Base-by-base conservation (phyloP, 2,888 invertebrate species). In the Aphrophora alni region DNA sequence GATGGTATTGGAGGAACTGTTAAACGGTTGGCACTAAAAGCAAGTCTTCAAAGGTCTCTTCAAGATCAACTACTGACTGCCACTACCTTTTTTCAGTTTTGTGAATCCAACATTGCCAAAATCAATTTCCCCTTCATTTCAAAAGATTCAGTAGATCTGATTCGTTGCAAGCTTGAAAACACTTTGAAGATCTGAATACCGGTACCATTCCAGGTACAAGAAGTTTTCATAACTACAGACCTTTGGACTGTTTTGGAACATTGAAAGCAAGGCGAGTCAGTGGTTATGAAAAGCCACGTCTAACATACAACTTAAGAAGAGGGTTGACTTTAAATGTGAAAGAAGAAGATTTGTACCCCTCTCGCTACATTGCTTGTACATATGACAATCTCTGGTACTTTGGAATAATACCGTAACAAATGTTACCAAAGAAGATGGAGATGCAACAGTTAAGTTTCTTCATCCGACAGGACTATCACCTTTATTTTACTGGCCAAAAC, bases 401-500 rank as follows among this genome's bases (percentile, higher is more conserved):
- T 51, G 27, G 75, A 75, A 75, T 75, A 44, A 75, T 75, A n/a
- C n/a, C n/a, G n/a, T n/a, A 75, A 75, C 75, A 38, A 38, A 75
- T 75, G 44, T 75, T 75, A 17, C 44, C 75, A 75, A 51, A 75
- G 75, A 75, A 75, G 75, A 75, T 75, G 75, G 75, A 51, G 27
- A 75, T 75, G 38, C 8, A 38, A 38, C 38, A 75, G 75, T 75
- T 27, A 75, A 4, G 24, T 44, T 75, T 26, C 51, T 59, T 75
- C 75, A 75, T n/a, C 75, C 27, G 7, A 26, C 75, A 51, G 75
- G 59, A 75, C 44, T 26, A 75, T 75, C 59, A 51, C 51, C 75
- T 51, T 75, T 59, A 25, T 75, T 75, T 75, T 75, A 75, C 75
- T 75, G 75, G 75, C 59, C 75, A 75, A 75, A 75, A 75, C 75